Conservation (phyloP, 2,113 vertebrate species). For the Eulemur rufifrons region DNA sequence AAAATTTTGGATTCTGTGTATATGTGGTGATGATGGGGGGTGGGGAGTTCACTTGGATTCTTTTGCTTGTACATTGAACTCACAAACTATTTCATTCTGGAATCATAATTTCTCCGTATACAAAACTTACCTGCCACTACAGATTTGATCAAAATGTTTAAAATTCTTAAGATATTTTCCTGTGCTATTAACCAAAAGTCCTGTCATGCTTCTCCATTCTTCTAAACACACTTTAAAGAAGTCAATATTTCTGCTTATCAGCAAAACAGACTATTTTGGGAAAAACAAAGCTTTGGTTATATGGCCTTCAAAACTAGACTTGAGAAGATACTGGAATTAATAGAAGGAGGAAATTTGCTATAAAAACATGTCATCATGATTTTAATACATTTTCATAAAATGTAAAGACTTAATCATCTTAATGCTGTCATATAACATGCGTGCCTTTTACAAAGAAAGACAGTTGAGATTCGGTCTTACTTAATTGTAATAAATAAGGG, state of each 20-base stretch:
- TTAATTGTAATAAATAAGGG: slow-evolving; percentile 70
- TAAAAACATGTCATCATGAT: slow-evolving; percentile 25
- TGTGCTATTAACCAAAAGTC: not conserved
- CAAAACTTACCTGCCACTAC: not conserved
- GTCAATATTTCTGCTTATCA: not conserved
- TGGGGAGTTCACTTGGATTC: not conserved
- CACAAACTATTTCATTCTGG: not conserved
- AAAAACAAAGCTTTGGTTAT: not conserved
- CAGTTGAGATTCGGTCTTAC: not conserved
- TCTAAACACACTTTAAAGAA: not conserved
- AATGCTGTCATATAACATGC: slow-evolving; percentile 30
- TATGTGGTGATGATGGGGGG: too few relatives aligned
- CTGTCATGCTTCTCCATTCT: not conserved
- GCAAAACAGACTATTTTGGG: not conserved
- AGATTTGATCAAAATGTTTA: not conserved
- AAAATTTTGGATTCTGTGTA: not conserved
- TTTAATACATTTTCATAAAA: slow-evolving; percentile 12
- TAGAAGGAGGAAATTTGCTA: not conserved
- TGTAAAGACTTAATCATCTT: slow-evolving; percentile 25
- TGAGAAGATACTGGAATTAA: not conserved
- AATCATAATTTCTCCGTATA: not conserved
- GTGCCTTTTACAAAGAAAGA: slow-evolving; percentile 37
- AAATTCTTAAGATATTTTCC: not conserved
- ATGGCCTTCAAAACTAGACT: not conserved
- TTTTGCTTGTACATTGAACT: not conserved